Base-by-base conservation (phyloP, 2,888 invertebrate genomes). In the Notodonta ziczac region DNA sequence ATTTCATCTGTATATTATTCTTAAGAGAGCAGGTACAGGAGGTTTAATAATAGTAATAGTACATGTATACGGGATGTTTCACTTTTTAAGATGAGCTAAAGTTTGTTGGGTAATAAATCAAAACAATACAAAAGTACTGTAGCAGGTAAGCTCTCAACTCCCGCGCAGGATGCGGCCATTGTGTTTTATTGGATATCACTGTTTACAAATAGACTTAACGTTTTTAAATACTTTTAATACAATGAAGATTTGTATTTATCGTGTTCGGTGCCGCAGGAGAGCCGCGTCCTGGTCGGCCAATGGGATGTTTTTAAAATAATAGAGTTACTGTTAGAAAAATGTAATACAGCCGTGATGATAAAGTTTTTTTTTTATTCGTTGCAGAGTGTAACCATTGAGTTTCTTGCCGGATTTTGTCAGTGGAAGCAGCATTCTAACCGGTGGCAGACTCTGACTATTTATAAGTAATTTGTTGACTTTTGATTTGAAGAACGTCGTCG, bases 111-210 rank as follows among this genome's bases (percentile, higher is more conserved):
- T 32, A n/a, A 50, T 57, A 57, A 57, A 50, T 57, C 57, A 57
- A 50, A 32, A 39, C 13, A 51, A 57, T 14, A 44, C 8, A 54
- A 54, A 39, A 54, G 39, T 24, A 42, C 44, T 16, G 42, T 24
- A 24, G 51, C 50, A 57, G 50, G 50, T 50, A 57, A 57, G 32
- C n/a, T 57, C 40, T 51, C 40, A 14, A 57, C 57, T 57, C 39
- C 50, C 40, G 50, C 57, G 44, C 57, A 57, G 57, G 57, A 50
- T 57, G 50, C 57, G 50, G 57, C 39, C 40, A 51, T 57, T 57
- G 50, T 50, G 51, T 40, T 57, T 57, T 50, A 57, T 57, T 57
- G 57, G 57, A 57, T 57, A 51, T 50, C 39, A 51, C 10, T 57
- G 51, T 57, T 50, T 57, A 51, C 57, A 57, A 57, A 57, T 51